These are phyloP conservation scores for Hydriomena furcata DNA, from an alignment of 2,888 invertebrate genomes.

Conservation along the genomic window DNA sequence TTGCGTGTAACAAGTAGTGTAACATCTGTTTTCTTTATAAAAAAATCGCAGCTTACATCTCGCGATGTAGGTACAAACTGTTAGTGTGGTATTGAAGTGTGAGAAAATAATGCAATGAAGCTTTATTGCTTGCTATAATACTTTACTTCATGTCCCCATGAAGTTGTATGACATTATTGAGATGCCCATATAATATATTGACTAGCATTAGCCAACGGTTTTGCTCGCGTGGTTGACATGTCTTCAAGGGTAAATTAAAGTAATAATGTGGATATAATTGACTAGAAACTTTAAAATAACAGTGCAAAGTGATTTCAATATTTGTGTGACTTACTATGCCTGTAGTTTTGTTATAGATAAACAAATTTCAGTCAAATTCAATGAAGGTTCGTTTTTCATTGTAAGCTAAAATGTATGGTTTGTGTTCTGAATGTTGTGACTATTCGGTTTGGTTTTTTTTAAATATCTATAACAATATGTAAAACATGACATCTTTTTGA, in stretches of 20 bases:
- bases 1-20: too few relatives aligned
- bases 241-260: background rate
- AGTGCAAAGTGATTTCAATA: constrained; percentile 8
- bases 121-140: too few relatives aligned
- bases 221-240: too few relatives aligned
- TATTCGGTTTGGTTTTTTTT: constrained; percentile 12
- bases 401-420: constrained; percentile 2
- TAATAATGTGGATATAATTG: constrained; percentile 3
- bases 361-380: constrained; percentile 6
- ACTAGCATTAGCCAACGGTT: background rate
- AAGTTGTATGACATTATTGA: too few relatives aligned
- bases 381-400: background rate
- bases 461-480: background rate
- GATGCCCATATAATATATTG: background rate
- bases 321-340: constrained; percentile 5
- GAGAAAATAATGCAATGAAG: too few relatives aligned
- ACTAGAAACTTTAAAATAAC: constrained; percentile 7
- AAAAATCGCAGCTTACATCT: too few relatives aligned
- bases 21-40: too few relatives aligned
- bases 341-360: constrained; percentile 18
- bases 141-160: too few relatives aligned
- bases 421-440: background rate
- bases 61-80: too few relatives aligned
- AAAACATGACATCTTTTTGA: background rate
- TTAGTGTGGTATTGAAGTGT: too few relatives aligned